These are phyloP conservation scores for Propithecus perrieri DNA, from an alignment of 2,797 vertebrate species.

Conservation along the genomic window DNA sequence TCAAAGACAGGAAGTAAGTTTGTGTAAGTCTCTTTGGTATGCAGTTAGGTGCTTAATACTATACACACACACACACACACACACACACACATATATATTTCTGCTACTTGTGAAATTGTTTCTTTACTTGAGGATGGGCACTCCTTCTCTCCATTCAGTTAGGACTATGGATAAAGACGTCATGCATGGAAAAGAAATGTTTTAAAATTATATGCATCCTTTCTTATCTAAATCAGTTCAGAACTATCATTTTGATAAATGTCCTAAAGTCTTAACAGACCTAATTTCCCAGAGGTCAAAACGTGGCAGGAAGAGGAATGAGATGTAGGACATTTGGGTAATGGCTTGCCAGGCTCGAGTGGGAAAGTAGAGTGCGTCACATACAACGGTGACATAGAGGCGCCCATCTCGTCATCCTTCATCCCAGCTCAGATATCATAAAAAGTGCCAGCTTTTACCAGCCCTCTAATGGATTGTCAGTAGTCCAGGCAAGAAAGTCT, in stretches of 20 bases:
- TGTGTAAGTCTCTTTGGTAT: constrained; percentile 2
- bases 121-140: background rate
- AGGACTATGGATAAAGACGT: background rate
- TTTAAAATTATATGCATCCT: background rate
- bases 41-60: background rate
- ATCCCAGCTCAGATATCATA: background rate
- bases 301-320: background rate
- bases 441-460: background rate
- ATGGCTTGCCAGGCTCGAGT: background rate
- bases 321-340: background rate
- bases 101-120: background rate
- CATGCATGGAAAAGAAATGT: background rate
- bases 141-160: background rate
- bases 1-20: constrained; percentile 41
- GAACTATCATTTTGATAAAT: constrained; percentile 2
- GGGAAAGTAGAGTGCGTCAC: background rate
- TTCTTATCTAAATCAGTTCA: constrained; percentile 19
- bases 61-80: too few species aligned
- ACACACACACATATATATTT: background rate
- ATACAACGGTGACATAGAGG: background rate
- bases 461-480: background rate
- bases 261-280: background rate
- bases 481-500: background rate
- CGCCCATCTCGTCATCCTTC: background rate
- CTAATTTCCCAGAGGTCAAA: constrained; percentile 51